phyloP scores from a whole-genome alignment of 2,888 invertebrate species.

The Drosophila cracens region DNA sequence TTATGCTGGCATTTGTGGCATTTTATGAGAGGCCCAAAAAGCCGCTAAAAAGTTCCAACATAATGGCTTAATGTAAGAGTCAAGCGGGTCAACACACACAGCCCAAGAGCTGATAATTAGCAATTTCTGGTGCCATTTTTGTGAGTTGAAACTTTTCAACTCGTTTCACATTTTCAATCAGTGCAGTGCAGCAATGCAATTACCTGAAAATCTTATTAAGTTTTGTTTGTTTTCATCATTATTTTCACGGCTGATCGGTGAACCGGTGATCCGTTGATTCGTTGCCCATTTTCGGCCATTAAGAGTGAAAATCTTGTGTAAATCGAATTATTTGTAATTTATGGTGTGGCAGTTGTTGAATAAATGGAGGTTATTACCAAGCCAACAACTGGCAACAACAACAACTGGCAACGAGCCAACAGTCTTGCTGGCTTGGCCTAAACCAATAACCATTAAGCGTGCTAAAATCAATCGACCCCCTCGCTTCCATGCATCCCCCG shows the following conservation, averaged over 20 bases:
- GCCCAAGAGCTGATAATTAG: slow-evolving; percentile 55
- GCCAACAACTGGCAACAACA: slow-evolving; percentile 31
- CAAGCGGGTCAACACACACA: slow-evolving; percentile 20
- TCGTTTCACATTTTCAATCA: slow-evolving; percentile 48
- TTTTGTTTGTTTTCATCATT: slow-evolving; percentile 83
- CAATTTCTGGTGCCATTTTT: slow-evolving; percentile 58
- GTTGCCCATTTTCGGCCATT: slow-evolving; percentile 79
- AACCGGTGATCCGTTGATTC: slow-evolving; percentile 58
- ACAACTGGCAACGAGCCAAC: slow-evolving; percentile 53
- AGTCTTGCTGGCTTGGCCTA: slow-evolving; percentile 58
- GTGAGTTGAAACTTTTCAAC: slow-evolving; percentile 6
- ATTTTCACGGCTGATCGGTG: slow-evolving; percentile 71
- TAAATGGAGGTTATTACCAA: slow-evolving; percentile 78
- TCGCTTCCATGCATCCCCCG: slow-evolving; percentile 19
- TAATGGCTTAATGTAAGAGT: slow-evolving; percentile 70
- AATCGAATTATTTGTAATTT: slow-evolving; percentile 85
- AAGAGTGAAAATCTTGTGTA: slow-evolving; percentile 82
- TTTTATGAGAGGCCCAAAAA: slow-evolving; percentile 58
- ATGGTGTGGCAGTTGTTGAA: slow-evolving; percentile 80
- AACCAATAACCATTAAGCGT: slow-evolving; percentile 81
- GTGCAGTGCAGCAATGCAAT: slow-evolving; percentile 47
- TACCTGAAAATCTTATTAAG: slow-evolving; percentile 82
- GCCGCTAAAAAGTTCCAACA: slow-evolving; percentile 49
- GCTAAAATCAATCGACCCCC: slow-evolving; percentile 75
- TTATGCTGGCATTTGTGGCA: slow-evolving; percentile 67